phyloP scores from a whole-genome alignment of 2,888 invertebrate genomes.

The Eristalinus aeneus region DNA sequence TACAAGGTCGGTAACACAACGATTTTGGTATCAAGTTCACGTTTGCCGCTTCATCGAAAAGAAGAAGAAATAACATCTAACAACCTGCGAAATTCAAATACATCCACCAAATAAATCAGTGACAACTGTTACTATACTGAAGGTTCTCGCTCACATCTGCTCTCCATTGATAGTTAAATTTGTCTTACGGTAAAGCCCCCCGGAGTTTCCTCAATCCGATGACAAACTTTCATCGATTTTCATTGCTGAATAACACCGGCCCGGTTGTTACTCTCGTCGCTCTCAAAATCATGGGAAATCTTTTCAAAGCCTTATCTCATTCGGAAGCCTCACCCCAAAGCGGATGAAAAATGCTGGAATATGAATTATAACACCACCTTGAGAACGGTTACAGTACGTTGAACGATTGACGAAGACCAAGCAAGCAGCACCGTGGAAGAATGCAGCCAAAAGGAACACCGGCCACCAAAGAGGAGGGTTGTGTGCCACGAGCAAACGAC shows the following conservation, averaged over 20 bases:
- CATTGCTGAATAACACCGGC: not conserved
- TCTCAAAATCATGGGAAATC: not conserved
- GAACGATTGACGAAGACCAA: not conserved
- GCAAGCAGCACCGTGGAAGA: not conserved
- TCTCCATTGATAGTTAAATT: not conserved
- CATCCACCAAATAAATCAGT: too few relatives aligned
- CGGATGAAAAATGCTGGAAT: not conserved
- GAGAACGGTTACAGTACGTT: constrained; percentile 13
- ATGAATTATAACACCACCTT: constrained; percentile 3
- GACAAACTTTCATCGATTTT: not conserved
- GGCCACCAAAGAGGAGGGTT: constrained; percentile 47
- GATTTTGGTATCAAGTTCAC: too few relatives aligned
- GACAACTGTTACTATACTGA: not conserved
- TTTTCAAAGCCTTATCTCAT: constrained; percentile 7
- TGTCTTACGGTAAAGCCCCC: not conserved
- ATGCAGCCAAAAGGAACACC: constrained; percentile 54
- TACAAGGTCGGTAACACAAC: too few relatives aligned
- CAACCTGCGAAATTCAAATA: too few relatives aligned
- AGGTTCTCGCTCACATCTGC: not conserved
- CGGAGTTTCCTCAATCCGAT: not conserved
- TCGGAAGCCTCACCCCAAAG: not conserved
- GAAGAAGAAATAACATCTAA: too few relatives aligned
- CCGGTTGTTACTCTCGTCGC: not conserved
- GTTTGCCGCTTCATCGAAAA: too few relatives aligned
- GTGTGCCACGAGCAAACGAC: constrained; percentile 26